Evolutionary conservation across 2,113 vertebrate species (phyloP).

Genomic region (Theristicus caerulescens): DNA sequence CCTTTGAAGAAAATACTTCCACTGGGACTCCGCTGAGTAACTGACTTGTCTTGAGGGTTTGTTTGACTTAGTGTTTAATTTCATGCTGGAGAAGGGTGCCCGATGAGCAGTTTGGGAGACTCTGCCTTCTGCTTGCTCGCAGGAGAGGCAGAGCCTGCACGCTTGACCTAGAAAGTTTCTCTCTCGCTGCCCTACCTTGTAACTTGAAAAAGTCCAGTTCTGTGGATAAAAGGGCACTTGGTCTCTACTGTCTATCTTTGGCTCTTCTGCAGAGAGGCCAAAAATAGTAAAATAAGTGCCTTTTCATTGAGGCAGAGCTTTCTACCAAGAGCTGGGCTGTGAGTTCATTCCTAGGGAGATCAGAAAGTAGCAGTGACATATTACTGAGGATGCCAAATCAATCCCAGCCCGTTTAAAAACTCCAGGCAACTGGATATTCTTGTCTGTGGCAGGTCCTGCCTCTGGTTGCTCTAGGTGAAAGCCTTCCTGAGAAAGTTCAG

Average conservation of each 20-base stretch:
- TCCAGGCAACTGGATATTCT: background rate
- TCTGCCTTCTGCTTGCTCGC: background rate
- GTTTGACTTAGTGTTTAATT: background rate
- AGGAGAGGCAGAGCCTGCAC: fast-evolving
- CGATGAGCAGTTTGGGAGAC: background rate
- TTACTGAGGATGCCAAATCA: background rate
- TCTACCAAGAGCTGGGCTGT: background rate
- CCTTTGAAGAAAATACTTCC: background rate
- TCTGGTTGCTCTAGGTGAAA: background rate
- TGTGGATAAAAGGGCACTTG: background rate
- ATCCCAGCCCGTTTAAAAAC: background rate
- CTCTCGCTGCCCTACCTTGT: background rate
- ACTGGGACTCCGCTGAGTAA: background rate
- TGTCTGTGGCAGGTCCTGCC: background rate
- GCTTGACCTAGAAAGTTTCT: background rate
- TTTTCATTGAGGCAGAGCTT: background rate
- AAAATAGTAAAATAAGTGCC: background rate
- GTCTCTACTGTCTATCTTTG: background rate
- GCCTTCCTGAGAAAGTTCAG: background rate
- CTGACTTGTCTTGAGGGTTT: background rate
- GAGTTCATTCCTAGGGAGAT: background rate
- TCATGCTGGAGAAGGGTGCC: background rate
- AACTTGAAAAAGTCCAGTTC: background rate
- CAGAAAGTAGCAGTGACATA: background rate
- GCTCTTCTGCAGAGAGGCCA: background rate